Conservation (phyloP, 2,797 vertebrate genomes). For the Gymnoscopelus microlampas region DNA sequence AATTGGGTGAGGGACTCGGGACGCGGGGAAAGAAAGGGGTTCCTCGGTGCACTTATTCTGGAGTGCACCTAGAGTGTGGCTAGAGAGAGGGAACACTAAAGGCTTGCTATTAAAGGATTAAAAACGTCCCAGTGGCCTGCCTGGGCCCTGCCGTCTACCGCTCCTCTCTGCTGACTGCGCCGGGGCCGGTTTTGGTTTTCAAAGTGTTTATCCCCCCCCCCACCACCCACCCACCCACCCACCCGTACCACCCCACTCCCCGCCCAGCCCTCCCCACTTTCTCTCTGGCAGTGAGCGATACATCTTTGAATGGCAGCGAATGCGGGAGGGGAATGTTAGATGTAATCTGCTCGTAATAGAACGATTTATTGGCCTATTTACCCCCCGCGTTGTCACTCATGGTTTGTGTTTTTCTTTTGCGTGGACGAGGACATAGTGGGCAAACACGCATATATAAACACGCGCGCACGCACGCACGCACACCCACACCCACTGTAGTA, state of each 20-base stretch:
- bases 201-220: conserved; percentile 43
- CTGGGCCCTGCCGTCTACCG: conserved; percentile 26
- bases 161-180: conserved; percentile 20
- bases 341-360: conserved; percentile 41
- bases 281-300: conserved; percentile 14
- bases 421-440: too few species aligned
- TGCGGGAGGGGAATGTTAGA: conserved; percentile 21
- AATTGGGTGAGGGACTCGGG: conserved; percentile 48
- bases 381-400: conserved; percentile 9
- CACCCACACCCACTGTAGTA: conserved; percentile 9
- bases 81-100: conserved; percentile 41
- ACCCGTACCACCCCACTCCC: background rate
- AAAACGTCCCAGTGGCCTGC: conserved; percentile 48
- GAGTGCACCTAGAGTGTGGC: conserved; percentile 58
- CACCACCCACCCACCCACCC: background rate
- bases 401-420: background rate
- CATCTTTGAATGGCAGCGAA: conserved; percentile 38
- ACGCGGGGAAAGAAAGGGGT: conserved; percentile 43
- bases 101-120: conserved; percentile 45
- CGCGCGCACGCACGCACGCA: conserved; percentile 10
- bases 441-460: conserved; percentile 10
- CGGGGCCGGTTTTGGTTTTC: conserved; percentile 51
- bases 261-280: background rate
- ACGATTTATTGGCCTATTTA: conserved; percentile 36
- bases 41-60: conserved; percentile 58